Evolutionary conservation across 1,140 invertebrate genomes (phyloP).

Genomic region (Neotoxoptera formosana): DNA sequence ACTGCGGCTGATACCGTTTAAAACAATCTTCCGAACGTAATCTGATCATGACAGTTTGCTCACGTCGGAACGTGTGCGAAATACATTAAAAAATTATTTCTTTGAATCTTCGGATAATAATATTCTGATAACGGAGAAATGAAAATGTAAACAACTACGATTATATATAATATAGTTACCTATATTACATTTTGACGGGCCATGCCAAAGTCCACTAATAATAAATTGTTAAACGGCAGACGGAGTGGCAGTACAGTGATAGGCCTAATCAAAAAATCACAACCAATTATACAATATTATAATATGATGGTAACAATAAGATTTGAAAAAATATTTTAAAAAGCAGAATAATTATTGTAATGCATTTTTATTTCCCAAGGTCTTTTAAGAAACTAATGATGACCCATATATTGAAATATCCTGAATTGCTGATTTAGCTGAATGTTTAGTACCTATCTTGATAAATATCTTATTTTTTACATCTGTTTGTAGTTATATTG

Average conservation of each 20-base stretch:
- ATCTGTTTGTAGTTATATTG: no score
- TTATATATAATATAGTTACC: no score
- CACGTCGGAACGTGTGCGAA: background rate
- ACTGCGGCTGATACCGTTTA: background rate
- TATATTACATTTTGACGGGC: background rate
- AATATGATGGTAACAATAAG: no score
- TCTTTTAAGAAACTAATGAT: no score
- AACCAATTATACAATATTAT: no score
- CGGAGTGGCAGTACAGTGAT: no score
- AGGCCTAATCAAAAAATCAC: background rate
- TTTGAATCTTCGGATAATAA: background rate
- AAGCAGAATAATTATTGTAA: no score
- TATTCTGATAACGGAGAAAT: background rate
- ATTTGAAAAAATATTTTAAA: no score
- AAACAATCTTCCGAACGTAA: slow-evolving; percentile 15
- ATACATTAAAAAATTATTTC: slow-evolving; percentile 2
- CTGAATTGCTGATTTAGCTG: background rate
- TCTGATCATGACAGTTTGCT: background rate
- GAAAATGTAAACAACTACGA: background rate
- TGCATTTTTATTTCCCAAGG: no score
- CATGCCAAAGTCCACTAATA: background rate
- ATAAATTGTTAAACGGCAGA: background rate
- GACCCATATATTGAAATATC: background rate
- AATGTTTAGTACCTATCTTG: background rate
- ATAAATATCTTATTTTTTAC: background rate